phyloP scores from a whole-genome alignment of 23 tunicate genomes.

The Corella eumyota region DNA sequence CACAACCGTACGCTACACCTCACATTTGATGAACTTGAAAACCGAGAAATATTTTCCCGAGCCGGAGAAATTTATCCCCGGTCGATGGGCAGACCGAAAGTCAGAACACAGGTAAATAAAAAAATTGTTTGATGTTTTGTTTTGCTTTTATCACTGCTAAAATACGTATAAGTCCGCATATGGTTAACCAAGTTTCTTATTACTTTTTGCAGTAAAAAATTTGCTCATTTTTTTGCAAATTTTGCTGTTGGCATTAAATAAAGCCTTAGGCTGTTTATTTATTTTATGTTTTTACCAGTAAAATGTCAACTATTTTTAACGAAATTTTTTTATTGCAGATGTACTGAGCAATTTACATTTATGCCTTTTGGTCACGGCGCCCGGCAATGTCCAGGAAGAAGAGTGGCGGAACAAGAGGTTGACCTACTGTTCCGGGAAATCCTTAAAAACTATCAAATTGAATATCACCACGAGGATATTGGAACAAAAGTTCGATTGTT shows the following conservation, averaged over 20 bases:
- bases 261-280: too few relatives aligned
- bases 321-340: too few relatives aligned
- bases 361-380: conserved; percentile 96
- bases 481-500: conserved; percentile 70
- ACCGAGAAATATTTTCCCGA: conserved; percentile 51
- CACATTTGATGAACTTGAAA: conserved; percentile 74
- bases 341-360: conserved; percentile 71
- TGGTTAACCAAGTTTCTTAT: neutral
- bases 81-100: conserved; percentile 51
- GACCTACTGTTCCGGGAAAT: conserved; percentile 61
- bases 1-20: conserved; percentile 68
- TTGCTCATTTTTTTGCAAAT: too few relatives aligned
- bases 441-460: conserved; percentile 41
- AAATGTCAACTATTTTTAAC: too few relatives aligned
- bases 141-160: too few relatives aligned
- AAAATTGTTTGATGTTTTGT: too few relatives aligned
- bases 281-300: too few relatives aligned
- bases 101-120: conserved; percentile 41
- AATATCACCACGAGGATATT: conserved; percentile 56
- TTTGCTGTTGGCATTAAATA: too few relatives aligned
- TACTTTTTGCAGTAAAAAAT: too few relatives aligned
- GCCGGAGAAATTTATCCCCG: conserved; percentile 57
- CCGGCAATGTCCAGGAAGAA: conserved; percentile 80
- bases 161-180: neutral
- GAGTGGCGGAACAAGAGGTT: conserved; percentile 82